Percentiles rank a stretch among this genome's conserved stretches.
Evolutionary conservation across 2,888 invertebrate species (phyloP).

Genomic region (Ectemnius lituratus): DNA sequence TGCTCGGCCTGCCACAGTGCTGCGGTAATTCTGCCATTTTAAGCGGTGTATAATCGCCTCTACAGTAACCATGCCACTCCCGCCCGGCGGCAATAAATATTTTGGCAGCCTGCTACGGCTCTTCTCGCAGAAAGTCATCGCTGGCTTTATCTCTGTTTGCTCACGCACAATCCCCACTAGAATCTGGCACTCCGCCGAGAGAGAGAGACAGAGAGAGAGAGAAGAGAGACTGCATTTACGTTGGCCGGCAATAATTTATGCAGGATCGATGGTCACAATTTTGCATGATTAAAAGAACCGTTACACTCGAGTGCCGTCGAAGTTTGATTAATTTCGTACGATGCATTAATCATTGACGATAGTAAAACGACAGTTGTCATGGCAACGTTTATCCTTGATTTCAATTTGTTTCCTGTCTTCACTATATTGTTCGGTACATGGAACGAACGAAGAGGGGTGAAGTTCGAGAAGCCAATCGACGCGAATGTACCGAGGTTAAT

Average conservation of each 20-base stretch:
- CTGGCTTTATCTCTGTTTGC: constrained; percentile 34
- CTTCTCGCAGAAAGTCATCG: constrained; percentile 16
- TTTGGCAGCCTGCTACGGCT: constrained; percentile 9
- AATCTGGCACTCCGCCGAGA: constrained; percentile 25
- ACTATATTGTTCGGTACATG: too few relatives aligned
- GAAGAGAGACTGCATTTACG: constrained; percentile 18
- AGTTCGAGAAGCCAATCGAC: too few relatives aligned
- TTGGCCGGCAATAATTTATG: constrained; percentile 18
- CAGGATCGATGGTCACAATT: constrained; percentile 22
- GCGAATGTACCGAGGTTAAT: too few relatives aligned
- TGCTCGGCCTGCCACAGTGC: constrained; percentile 24
- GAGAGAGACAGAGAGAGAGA: too few relatives aligned
- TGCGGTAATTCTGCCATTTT: constrained; percentile 32
- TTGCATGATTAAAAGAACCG: too few relatives aligned
- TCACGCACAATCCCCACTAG: constrained; percentile 27
- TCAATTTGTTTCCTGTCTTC: too few relatives aligned
- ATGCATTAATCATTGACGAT: too few relatives aligned
- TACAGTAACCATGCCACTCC: constrained; percentile 24
- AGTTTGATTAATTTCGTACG: too few relatives aligned
- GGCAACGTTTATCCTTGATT: too few relatives aligned
- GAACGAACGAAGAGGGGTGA: too few relatives aligned
- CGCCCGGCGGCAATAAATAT: constrained; percentile 34
- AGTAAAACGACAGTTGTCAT: too few relatives aligned
- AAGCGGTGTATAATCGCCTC: constrained; percentile 37
- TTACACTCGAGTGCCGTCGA: too few relatives aligned